Conservation (phyloP, 92 coral and sea anemone species). For the Virgularia gustaviana region DNA sequence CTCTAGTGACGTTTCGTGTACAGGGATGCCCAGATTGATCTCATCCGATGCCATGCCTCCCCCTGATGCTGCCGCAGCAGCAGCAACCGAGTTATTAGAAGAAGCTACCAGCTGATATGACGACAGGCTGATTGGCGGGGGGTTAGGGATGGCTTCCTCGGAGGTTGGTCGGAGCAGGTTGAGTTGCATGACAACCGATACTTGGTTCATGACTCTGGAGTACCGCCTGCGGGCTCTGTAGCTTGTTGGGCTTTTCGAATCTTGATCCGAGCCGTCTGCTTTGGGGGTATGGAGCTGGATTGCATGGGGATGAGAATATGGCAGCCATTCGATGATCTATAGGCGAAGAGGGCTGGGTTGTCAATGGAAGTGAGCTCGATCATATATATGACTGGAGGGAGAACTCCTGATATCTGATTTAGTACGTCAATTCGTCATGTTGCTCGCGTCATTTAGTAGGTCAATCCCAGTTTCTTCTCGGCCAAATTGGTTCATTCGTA, state of each 20-base stretch:
- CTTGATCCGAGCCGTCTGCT: constrained; percentile 60
- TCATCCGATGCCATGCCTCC: constrained; percentile 98
- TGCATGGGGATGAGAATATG: constrained; percentile 66
- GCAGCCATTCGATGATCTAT: constrained; percentile 94
- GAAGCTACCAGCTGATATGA: constrained; percentile 91
- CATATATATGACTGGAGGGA: too few species aligned
- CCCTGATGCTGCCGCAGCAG: constrained; percentile 97
- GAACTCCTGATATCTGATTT: too few species aligned
- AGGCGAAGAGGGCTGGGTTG: neutral
- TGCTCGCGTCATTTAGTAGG: too few species aligned
- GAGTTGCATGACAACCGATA: constrained; percentile 75
- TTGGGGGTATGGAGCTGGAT: constrained; percentile 66
- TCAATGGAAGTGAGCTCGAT: neutral
- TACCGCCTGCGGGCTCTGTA: constrained; percentile 61
- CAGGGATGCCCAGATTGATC: constrained; percentile 70
- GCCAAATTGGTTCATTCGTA: too few species aligned
- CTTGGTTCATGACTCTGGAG: constrained; percentile 30
- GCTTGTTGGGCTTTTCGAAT: constrained; percentile 50
- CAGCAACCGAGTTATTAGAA: constrained; percentile 85
- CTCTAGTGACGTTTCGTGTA: constrained; percentile 64
- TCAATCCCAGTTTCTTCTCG: too few species aligned
- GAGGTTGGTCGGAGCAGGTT: constrained; percentile 75
- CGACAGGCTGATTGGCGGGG: constrained; percentile 93
- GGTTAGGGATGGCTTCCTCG: constrained; percentile 77
- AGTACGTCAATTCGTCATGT: neutral